These are phyloP conservation scores for Smutsia gigantea DNA, from an alignment of 2,797 vertebrate genomes.

Conservation along the genomic window DNA sequence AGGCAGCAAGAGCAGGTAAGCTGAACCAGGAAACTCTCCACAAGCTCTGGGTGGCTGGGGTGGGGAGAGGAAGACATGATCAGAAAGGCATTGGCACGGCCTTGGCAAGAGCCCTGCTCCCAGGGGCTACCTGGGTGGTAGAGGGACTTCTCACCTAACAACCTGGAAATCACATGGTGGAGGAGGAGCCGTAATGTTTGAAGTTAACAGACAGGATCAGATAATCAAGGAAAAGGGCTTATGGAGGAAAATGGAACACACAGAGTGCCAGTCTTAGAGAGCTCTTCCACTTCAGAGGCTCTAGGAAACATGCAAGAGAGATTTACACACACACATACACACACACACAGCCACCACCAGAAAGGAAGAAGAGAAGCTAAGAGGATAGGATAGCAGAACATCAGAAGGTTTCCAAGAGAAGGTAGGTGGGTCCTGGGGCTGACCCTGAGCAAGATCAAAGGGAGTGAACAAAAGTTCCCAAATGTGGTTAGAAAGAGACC, in stretches of 20 bases:
- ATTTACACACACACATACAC: background rate
- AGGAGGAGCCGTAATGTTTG: background rate
- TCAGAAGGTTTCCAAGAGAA: background rate
- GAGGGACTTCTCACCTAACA: background rate
- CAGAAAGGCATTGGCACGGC: background rate
- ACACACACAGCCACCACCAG: background rate
- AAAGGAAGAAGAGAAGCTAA: background rate
- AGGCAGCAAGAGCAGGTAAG: background rate
- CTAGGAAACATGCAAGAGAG: background rate
- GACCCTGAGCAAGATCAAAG: background rate
- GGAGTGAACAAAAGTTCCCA: background rate
- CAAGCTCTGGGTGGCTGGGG: background rate
- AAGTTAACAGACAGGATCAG: background rate
- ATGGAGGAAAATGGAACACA: background rate
- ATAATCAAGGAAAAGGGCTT: background rate
- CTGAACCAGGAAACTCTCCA: background rate
- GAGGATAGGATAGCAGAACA: background rate
- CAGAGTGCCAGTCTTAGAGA: background rate
- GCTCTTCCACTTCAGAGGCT: background rate
- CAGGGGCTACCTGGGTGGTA: background rate
- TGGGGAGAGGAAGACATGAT: background rate
- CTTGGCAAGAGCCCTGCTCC: background rate
- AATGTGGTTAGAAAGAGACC: background rate
- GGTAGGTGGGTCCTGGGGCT: background rate
- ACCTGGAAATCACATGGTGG: background rate